phyloP scores from a whole-genome alignment of 2,888 invertebrate genomes.

The Chalcosyrphus nemorum region DNA sequence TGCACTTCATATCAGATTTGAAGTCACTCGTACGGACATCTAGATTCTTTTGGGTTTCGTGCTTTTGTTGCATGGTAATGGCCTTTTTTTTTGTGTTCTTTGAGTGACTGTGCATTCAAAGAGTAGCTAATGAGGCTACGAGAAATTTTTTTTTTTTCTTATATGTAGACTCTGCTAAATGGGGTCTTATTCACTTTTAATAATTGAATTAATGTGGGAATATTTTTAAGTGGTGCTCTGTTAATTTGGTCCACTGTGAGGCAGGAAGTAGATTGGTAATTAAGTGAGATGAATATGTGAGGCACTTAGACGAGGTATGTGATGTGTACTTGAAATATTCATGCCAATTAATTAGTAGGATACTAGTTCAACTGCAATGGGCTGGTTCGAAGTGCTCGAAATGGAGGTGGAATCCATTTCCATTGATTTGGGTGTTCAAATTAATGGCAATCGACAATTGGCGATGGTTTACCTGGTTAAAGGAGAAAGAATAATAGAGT shows the following conservation, averaged over 20 bases:
- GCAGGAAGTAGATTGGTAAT: no score
- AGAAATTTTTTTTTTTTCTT: neutral
- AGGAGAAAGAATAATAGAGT: no score
- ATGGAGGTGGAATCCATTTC: no score
- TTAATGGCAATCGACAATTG: no score
- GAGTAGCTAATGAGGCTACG: constrained; percentile 19
- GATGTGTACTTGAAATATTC: neutral
- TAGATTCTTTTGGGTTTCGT: neutral
- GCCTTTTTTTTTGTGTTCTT: no score
- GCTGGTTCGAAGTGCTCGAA: no score
- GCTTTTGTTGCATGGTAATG: constrained; percentile 20
- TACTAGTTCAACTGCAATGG: no score
- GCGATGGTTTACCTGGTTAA: no score
- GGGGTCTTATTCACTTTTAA: neutral
- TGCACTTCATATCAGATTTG: constrained; percentile 5
- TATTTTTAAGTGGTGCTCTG: neutral
- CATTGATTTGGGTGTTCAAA: no score
- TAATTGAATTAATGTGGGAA: constrained; percentile 21
- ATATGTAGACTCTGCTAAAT: neutral
- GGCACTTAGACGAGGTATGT: no score
- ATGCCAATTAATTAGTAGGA: neutral
- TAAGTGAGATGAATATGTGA: no score
- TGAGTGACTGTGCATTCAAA: constrained; percentile 9
- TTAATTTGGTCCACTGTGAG: neutral
- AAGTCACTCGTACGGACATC: neutral